Percentiles rank a stretch among this genome's conserved stretches.
These are phyloP conservation scores for Crotalus horridus DNA, from an alignment of 2,113 vertebrate species.

Conservation along the genomic window DNA sequence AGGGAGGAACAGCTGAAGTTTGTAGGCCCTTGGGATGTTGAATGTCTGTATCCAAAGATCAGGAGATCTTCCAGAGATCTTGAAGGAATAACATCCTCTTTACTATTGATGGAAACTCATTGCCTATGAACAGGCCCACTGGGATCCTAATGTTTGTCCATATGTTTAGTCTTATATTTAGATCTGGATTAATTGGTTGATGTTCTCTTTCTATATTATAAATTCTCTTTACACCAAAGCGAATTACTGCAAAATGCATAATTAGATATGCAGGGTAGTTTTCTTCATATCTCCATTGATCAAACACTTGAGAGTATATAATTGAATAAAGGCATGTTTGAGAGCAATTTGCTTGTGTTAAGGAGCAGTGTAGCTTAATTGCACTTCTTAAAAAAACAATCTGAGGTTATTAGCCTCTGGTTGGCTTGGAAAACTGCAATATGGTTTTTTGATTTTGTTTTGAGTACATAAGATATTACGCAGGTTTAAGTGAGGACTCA, in stretches of 20 bases:
- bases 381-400: neutral
- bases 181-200: neutral
- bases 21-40: neutral
- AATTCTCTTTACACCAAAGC: neutral
- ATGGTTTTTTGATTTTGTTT: neutral
- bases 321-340: neutral
- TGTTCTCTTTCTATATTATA: neutral
- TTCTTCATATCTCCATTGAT: neutral
- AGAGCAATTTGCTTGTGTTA: neutral
- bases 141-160: neutral
- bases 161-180: neutral
- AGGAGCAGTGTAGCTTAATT: neutral
- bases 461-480: neutral
- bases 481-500: neutral
- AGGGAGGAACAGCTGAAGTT: neutral
- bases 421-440: neutral
- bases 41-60: neutral
- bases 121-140: neutral
- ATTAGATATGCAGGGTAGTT: neutral
- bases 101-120: neutral
- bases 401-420: neutral
- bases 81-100: neutral
- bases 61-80: neutral
- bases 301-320: neutral
- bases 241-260: neutral